These are phyloP conservation scores for Proctacanthus coquilletti DNA, from an alignment of 1,140 invertebrate species.

Conservation along the genomic window DNA sequence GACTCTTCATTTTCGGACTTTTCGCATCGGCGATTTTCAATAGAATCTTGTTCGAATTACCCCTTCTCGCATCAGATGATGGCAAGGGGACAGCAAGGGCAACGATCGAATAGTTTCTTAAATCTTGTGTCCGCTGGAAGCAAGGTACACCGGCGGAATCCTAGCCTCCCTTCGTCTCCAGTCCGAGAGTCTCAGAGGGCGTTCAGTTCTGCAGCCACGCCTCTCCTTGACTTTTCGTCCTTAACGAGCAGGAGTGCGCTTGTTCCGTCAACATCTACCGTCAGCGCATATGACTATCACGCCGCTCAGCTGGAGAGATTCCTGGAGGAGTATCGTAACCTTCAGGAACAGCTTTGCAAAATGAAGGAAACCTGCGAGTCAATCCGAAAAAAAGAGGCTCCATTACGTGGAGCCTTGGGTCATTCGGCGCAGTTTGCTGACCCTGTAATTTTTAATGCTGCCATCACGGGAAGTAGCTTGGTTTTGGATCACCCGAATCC, in stretches of 20 bases:
- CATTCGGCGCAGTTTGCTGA: constrained; percentile 25
- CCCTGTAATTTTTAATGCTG: constrained; percentile 26
- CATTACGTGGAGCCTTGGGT: constrained; percentile 26
- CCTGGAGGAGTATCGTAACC: constrained; percentile 54
- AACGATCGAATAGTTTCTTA: constrained; percentile 25
- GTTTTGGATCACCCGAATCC: constrained; percentile 26
- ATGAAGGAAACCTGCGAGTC: constrained; percentile 62
- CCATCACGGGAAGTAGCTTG: constrained; percentile 13
- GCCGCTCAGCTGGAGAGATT: constrained; percentile 59
- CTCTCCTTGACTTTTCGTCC: constrained; percentile 21
- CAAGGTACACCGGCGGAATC: constrained; percentile 8
- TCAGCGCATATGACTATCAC: constrained; percentile 51
- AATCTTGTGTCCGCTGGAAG: constrained; percentile 18
- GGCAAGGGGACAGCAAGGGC: constrained; percentile 15
- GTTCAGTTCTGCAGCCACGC: constrained; percentile 24
- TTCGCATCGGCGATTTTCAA: constrained; percentile 9
- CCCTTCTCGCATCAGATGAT: constrained; percentile 3
- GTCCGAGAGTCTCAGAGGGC: constrained; percentile 15
- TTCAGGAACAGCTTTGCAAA: constrained; percentile 55
- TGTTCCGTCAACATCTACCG: constrained; percentile 30
- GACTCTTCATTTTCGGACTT: constrained; percentile 19
- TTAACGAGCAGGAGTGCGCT: constrained; percentile 12
- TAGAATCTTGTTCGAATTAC: constrained; percentile 15
- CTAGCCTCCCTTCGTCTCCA: constrained; percentile 22
- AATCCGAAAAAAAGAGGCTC: constrained; percentile 36